A percentile compares a stretch with the other conserved stretches of the same genome.
Evolutionary conservation across 2,113 vertebrate genomes (phyloP).

Genomic region (Oryzias curvinotus): DNA sequence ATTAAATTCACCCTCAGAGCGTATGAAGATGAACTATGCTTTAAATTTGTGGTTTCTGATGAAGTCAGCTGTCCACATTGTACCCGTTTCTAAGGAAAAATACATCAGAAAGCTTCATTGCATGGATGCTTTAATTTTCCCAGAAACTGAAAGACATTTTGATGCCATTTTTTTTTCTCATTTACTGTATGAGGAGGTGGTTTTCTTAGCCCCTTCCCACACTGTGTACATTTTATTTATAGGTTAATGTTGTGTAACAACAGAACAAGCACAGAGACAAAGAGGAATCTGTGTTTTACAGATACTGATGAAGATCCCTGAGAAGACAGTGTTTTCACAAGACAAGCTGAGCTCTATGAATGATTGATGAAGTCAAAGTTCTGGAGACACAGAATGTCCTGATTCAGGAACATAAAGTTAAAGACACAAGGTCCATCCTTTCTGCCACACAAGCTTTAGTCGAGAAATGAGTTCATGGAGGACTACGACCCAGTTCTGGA

Average conservation of each 20-base stretch:
- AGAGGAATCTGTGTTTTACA: neutral
- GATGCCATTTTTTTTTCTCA: neutral
- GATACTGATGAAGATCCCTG: neutral
- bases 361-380: neutral
- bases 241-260: neutral
- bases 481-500: conserved; percentile 23
- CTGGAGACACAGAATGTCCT: conserved; percentile 22
- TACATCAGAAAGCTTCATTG: neutral
- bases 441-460: conserved; percentile 7
- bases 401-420: conserved; percentile 41
- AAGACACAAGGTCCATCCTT: conserved; percentile 13
- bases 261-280: neutral
- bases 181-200: neutral
- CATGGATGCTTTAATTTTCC: too few relatives aligned
- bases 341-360: neutral
- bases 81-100: neutral
- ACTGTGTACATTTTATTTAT: neutral
- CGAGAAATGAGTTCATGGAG: conserved; percentile 21
- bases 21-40: too few relatives aligned
- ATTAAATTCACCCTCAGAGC: too few relatives aligned
- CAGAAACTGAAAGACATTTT: too few relatives aligned
- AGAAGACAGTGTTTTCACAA: too few relatives aligned
- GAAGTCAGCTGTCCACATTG: too few relatives aligned
- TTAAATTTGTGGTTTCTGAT: too few relatives aligned
- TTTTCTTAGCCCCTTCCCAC: neutral